Evolutionary conservation across 92 coral and sea anemone species (phyloP), one percentile per base, ranked within the genome.

Genomic region (Siderastrea radians): DNA sequence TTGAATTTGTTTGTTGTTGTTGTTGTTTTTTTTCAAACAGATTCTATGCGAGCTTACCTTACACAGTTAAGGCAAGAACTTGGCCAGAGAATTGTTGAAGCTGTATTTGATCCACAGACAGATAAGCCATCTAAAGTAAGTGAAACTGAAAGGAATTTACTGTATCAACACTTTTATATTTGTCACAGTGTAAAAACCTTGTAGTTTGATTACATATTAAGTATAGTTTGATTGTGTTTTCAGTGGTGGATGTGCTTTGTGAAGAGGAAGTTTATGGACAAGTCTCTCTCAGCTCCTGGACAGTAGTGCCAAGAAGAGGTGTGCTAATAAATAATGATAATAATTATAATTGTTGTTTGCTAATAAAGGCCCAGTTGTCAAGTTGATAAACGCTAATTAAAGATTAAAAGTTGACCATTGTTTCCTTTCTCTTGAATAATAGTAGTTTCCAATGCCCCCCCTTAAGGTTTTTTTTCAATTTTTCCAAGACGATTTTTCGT

Each of bases 231-330:
- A 5, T 74, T 52, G 14, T 60, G 3, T 77, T 93, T 95, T 19
- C 66, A 97, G 99, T 97, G 99, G 99, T 97, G 98, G 99, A 95
- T 97, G 99, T 97, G 99, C 75, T 97, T 97, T 95, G 97, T 95
- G 7, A 97, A 97, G 92, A 96, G 99, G 83, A 97, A 94, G 93
- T 97, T 97, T 80, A 97, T 97, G 99, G 99, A 97, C 82, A 97
- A 95, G 84, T 95, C 97, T 84, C 93, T 97, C 74, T 95, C 99
- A 49, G 98, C 90, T 43, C 99, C 99, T 74, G 99, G 99, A 26
- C 97, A 96, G 49, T 96, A 91, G 83, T 67, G 65, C 14, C 16
- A 44, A 58, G 46, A 80, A 57, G 52, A 76, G 77, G 89, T 85
- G 1, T 48, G 79, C 47, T 6, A 16, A 14, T 59, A 45, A 2